Evolutionary conservation across 2,113 vertebrate species (phyloP).

Genomic region (Climacteris rufus): DNA sequence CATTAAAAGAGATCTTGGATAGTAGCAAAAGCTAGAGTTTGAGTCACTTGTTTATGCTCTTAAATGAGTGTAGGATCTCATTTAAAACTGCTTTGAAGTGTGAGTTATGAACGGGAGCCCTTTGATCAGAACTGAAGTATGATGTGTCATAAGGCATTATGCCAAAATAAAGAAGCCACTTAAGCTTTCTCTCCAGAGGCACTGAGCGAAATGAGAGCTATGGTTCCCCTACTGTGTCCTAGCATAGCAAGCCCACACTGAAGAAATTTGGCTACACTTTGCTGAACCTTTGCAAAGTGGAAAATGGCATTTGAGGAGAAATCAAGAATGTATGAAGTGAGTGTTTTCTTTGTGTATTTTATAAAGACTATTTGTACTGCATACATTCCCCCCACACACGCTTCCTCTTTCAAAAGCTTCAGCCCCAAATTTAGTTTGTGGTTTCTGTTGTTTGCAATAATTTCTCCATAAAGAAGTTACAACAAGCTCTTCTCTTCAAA

Average conservation of each 20-base stretch:
- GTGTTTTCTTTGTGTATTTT: not conserved
- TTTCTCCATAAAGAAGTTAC: not conserved
- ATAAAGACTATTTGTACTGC: not conserved
- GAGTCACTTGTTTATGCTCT: constrained; percentile 16
- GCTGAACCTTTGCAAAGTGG: not conserved
- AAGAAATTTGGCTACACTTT: not conserved
- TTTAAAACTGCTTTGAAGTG: constrained; percentile 1
- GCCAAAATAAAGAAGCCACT: not conserved
- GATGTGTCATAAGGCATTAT: not conserved
- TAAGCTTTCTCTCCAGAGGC: not conserved
- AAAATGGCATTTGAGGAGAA: not conserved
- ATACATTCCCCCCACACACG: not conserved
- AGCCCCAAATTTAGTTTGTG: not conserved
- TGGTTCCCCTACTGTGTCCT: not conserved
- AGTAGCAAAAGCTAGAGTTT: not conserved
- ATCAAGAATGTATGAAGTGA: not conserved
- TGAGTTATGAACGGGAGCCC: not conserved
- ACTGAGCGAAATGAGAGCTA: not conserved
- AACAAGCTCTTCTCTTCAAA: not conserved
- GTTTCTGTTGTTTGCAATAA: not conserved
- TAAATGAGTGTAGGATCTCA: not conserved
- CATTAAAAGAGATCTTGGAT: not conserved
- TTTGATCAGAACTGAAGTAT: constrained; percentile 25
- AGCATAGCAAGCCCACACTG: not conserved
- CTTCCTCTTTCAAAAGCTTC: constrained; percentile 35